Evolutionary conservation across 2,888 invertebrate genomes (phyloP).

Genomic region (Drosophila acutilabella): DNA sequence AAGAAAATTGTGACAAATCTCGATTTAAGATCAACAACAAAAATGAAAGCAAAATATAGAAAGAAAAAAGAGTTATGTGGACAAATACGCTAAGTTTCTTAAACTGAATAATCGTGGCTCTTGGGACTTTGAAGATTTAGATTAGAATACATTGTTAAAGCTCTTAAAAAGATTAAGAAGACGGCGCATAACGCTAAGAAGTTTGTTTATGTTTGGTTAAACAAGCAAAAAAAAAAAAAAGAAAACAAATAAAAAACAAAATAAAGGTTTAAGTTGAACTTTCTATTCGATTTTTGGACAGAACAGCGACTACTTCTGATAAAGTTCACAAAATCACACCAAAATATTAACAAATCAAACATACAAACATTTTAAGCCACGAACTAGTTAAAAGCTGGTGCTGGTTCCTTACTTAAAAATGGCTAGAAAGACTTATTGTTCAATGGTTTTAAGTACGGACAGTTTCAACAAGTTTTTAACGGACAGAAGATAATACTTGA

Average conservation of each 20-base stretch:
- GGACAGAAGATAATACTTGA: too few species aligned
- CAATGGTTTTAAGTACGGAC: too few species aligned
- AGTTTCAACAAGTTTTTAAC: too few species aligned
- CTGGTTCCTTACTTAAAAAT: neutral
- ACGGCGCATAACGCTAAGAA: neutral
- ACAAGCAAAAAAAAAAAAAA: neutral
- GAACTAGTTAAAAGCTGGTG: neutral
- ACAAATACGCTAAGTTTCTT: slow-evolving; percentile 15
- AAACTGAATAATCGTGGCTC: neutral
- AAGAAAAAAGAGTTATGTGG: slow-evolving; percentile 21
- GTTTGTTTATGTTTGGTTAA: neutral
- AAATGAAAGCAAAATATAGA: slow-evolving; percentile 53
- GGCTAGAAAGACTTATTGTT: neutral
- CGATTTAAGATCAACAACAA: slow-evolving; percentile 63
- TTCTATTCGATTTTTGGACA: neutral
- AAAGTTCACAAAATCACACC: neutral
- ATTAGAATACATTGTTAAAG: neutral
- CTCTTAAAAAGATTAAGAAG: neutral
- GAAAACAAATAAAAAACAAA: neutral
- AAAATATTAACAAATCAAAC: slow-evolving; percentile 1
- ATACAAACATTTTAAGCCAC: neutral
- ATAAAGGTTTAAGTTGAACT: too few species aligned
- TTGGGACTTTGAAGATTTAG: neutral
- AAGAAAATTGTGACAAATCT: slow-evolving; percentile 81
- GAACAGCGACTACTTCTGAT: neutral